Percentiles rank a stretch among this genome's conserved stretches.
These are phyloP conservation scores for Octopus bimaculoides DNA, from an alignment of 1,140 invertebrate genomes.

Conservation along the genomic window DNA sequence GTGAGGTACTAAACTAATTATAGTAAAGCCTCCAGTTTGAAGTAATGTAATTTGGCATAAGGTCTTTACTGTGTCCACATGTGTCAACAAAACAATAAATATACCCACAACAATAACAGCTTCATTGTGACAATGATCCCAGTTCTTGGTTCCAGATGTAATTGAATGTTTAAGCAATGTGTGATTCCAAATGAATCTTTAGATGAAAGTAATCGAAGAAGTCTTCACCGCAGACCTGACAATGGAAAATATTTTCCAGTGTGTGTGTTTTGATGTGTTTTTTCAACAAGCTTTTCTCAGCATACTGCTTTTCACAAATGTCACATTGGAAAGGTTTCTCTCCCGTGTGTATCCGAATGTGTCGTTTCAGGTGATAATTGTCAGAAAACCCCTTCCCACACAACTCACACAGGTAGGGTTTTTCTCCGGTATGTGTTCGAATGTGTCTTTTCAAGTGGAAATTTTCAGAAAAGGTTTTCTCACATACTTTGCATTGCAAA, in stretches of 20 bases:
- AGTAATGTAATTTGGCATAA: too few relatives aligned
- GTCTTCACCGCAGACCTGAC: neutral
- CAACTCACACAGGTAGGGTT: constrained; percentile 75
- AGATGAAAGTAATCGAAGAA: neutral
- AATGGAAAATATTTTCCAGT: neutral
- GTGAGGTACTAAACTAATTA: too few relatives aligned
- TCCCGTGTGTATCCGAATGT: constrained; percentile 50
- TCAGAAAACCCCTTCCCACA: constrained; percentile 60
- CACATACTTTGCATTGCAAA: constrained; percentile 64
- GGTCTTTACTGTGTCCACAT: too few relatives aligned
- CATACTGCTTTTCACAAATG: constrained; percentile 44
- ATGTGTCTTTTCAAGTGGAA: constrained; percentile 60
- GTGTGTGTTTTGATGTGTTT: neutral
- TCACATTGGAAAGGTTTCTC: constrained; percentile 49
- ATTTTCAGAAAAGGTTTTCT: constrained; percentile 46
- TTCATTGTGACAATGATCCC: too few relatives aligned
- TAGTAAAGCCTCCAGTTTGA: too few relatives aligned
- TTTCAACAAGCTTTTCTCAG: neutral
- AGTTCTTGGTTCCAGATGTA: too few relatives aligned
- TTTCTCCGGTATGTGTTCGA: constrained; percentile 81
- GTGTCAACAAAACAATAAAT: too few relatives aligned
- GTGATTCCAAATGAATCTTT: neutral
- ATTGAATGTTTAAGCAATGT: neutral
- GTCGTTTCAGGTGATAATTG: constrained; percentile 24
- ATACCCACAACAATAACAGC: too few relatives aligned